These are phyloP conservation scores for Scophthalmus maximus DNA, from an alignment of 2,113 vertebrate species.

Conservation along the genomic window DNA sequence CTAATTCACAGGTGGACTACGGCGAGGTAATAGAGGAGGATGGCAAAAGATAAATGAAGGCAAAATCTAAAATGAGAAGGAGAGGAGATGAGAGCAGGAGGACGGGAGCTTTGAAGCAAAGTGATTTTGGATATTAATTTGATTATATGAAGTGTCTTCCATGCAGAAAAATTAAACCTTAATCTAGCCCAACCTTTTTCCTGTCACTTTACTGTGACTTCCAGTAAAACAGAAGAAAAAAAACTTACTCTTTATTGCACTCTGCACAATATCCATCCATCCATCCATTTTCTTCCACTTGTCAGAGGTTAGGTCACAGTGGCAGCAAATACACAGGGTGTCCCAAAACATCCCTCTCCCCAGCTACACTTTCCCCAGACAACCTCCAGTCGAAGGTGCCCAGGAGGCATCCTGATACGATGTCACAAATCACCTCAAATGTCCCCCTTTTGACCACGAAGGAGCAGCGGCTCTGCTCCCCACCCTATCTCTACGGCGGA, in stretches of 20 bases:
- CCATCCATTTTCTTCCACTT: background rate
- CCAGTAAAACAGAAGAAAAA: conserved; percentile 3
- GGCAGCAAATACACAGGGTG: background rate
- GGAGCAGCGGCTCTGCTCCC: background rate
- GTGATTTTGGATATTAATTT: conserved; percentile 32
- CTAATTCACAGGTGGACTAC: conserved; percentile 58
- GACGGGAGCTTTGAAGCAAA: conserved; percentile 11
- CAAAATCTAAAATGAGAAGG: conserved; percentile 24
- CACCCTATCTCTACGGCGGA: too few relatives aligned
- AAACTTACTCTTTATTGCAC: background rate
- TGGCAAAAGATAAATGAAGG: conserved; percentile 46
- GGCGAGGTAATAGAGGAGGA: conserved; percentile 43
- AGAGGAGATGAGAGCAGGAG: conserved; percentile 18
- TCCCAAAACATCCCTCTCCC: background rate
- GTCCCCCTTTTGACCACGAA: background rate
- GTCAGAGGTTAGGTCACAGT: background rate
- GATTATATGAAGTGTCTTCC: conserved; percentile 33
- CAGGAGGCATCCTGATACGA: background rate
- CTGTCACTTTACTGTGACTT: conserved; percentile 9
- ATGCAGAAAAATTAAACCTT: too few relatives aligned
- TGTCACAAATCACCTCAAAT: background rate
- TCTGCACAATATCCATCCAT: too few relatives aligned
- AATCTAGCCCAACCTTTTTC: conserved; percentile 24
- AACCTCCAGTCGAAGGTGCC: background rate
- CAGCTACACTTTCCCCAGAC: background rate